Evolutionary conservation across 2,888 invertebrate genomes (phyloP), one percentile per base, ranked within the genome.

Genomic region (Cacoxenus indagator): DNA sequence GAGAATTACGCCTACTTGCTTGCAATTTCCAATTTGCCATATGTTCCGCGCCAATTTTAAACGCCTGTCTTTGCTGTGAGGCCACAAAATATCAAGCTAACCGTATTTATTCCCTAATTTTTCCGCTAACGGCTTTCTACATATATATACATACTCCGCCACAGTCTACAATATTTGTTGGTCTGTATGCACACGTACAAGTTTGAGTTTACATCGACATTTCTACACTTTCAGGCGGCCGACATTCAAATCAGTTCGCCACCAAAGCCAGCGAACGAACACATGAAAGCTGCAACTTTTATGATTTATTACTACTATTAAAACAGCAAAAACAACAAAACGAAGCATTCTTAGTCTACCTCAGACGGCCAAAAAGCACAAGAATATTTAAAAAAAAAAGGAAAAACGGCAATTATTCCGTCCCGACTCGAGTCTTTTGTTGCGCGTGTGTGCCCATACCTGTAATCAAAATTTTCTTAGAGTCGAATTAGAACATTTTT

Each of bases 221-320:
- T n/a, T n/a, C n/a, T n/a, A n/a, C 8, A 2, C 8, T 37, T 11
- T 37, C 2, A 37, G 14, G 14, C 9, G 37, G 37, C 37, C 37
- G 24, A n/a, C 59, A 59, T 43, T 62, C 67, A 73, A 77, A 73
- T 73, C 75, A 71, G 65, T 37, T 22, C 31, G 43, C 31, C 9
- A 37, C 11, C 5, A 61, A 37, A 24, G 59, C 55, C 27, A 43
- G 43, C 59, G 61, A 17, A 43, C 43, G 61, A 37, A 61, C 84
- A 81, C 84, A 84, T 84, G 85, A 87, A 87, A 85, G 87, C 82
- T 84, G 84, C 84, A 87, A 87, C 87, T 87, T 85, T 75, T 74
- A 78, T 87, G 87, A 87, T 87, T 87, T 87, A 87, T 87, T 76
- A 82, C 82, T 75, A 80, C 85, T 84, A 85, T 83, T 87, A 85